Evolutionary conservation across 1,140 invertebrate genomes (phyloP), one percentile per base, ranked within the genome.

Genomic region (Drosophila tropicalis): DNA sequence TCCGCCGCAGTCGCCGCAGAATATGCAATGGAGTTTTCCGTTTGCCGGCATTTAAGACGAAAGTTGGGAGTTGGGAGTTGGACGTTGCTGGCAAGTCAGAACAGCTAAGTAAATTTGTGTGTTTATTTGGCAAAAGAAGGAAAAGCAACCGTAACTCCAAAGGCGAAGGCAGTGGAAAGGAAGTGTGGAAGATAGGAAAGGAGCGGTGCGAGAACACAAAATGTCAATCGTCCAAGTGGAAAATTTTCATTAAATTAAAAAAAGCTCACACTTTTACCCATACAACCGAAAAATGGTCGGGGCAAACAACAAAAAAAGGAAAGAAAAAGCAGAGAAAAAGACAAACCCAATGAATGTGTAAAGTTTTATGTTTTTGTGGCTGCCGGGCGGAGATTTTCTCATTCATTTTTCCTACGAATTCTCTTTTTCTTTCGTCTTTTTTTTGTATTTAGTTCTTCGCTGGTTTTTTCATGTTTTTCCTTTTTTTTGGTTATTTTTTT

Each of bases 221-320:
- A 83, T 90, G 87, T 90, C 87, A 90, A 90, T 90, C 87, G 87
- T 85, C 87, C 82, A 90, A 90, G 87, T 87, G 87, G 87, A 90
- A 90, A 90, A 90, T 90, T 90, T 90, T 90, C 87, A 90, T 90
- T 90, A 90, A 90, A 90, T 90, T 90, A 84, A 87, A 90, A 90
- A 89, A 90, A 90, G 85, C 83, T 80, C 76, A 87, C 83, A 76
- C 81, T 87, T 87, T 79, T 87, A 79, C 60, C 69, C 72, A 73
- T 54, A 85, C 32, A 67, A 56, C 29, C 54, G 22, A 47, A 70
- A 79, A 79, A 79, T 77, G 71, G 77, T 81, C 57, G 62, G 61
- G 70, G 73, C 61, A 72, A 79, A 83, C 58, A 60, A 68, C 67
- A 63, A 76, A 56, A 39, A 47, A 39, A 65, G 25, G 58, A 60